Evolutionary conservation across 2,113 vertebrate genomes (phyloP).

Genomic region (Plecotus auritus): DNA sequence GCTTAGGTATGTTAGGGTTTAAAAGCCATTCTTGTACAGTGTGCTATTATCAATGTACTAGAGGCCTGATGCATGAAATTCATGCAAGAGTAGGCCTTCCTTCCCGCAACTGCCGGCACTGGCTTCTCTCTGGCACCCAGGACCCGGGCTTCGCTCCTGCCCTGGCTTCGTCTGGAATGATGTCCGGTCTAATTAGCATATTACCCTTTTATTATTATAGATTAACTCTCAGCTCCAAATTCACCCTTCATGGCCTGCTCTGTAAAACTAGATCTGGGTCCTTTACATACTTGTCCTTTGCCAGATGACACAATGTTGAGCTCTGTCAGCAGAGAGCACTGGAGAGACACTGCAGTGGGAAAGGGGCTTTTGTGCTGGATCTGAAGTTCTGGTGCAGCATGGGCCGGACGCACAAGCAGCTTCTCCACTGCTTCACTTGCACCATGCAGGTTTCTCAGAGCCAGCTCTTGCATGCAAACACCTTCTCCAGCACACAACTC

Average conservation of each 20-base stretch:
- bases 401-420: accelerated
- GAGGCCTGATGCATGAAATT: too few species aligned
- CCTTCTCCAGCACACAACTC: background rate
- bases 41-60: background rate
- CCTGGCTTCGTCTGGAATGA: too few species aligned
- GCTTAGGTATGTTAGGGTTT: background rate
- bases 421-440: accelerated
- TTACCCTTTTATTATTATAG: too few species aligned
- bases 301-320: background rate
- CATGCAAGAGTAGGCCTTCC: too few species aligned
- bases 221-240: background rate
- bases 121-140: too few species aligned
- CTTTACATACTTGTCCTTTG: background rate
- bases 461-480: background rate
- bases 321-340: background rate
- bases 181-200: too few species aligned
- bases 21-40: background rate
- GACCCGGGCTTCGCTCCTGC: too few species aligned
- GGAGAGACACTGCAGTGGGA: background rate
- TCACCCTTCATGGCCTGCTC: background rate
- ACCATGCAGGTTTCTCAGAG: accelerated
- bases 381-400: background rate
- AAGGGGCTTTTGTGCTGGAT: background rate
- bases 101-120: too few species aligned
- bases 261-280: background rate